phyloP scores from a whole-genome alignment of 2,888 invertebrate genomes.

The Mythimna vitellina region DNA sequence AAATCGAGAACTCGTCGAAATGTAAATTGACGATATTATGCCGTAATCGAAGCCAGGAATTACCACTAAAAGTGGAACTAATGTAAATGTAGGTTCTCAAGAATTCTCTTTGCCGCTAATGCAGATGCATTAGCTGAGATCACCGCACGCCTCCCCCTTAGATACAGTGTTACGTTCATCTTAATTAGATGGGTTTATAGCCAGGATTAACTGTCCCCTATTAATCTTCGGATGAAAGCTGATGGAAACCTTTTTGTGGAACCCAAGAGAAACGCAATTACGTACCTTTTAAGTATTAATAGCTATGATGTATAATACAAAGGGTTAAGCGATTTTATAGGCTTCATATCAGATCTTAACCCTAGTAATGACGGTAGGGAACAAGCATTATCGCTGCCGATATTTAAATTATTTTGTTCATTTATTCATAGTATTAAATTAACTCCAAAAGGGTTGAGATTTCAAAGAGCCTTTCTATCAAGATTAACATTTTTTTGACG shows the following conservation, averaged over 20 bases:
- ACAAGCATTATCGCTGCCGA: conserved; percentile 34
- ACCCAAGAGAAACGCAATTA: conserved; percentile 74
- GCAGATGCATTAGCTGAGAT: conserved; percentile 73
- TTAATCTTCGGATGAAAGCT: conserved; percentile 73
- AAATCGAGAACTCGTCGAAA: conserved; percentile 64
- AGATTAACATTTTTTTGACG: conserved; percentile 60
- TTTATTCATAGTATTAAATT: conserved; percentile 51
- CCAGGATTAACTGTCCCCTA: conserved; percentile 73
- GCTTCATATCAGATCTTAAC: conserved; percentile 69
- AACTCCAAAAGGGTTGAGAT: conserved; percentile 26
- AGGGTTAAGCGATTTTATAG: conserved; percentile 72
- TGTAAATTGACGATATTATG: conserved; percentile 68
- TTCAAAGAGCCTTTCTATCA: conserved; percentile 48
- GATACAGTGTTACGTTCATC: conserved; percentile 63
- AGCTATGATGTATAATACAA: conserved; percentile 70
- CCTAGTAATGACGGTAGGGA: conserved; percentile 56
- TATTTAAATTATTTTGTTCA: conserved; percentile 49
- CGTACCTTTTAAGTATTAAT: conserved; percentile 79
- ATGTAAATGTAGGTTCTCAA: conserved; percentile 65
- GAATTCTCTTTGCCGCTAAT: conserved; percentile 76
- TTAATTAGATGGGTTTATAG: conserved; percentile 73
- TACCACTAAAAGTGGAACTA: conserved; percentile 57
- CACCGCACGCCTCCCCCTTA: conserved; percentile 58
- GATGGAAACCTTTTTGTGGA: conserved; percentile 66
- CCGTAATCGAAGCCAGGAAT: conserved; percentile 68